phyloP scores from a whole-genome alignment of 2,797 vertebrate genomes.

The Glyptemys insculpta region DNA sequence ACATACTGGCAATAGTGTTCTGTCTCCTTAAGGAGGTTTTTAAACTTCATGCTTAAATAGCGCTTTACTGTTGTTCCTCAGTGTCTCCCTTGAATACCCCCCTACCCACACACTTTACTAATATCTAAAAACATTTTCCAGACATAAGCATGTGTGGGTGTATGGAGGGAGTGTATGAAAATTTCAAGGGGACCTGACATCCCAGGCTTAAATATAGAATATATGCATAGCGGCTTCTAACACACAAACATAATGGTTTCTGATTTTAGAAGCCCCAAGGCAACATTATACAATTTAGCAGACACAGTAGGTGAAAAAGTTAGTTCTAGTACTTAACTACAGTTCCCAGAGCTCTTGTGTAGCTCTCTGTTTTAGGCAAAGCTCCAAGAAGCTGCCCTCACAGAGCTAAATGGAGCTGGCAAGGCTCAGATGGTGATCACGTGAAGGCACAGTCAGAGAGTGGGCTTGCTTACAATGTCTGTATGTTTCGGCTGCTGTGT shows the following conservation, averaged over 20 bases:
- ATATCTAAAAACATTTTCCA: slow-evolving; percentile 65
- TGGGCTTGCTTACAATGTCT: slow-evolving; percentile 24
- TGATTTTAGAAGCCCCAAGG: slow-evolving; percentile 34
- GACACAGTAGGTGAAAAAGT: neutral
- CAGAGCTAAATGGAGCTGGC: slow-evolving; percentile 7
- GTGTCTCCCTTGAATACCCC: slow-evolving; percentile 53
- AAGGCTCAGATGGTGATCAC: slow-evolving; percentile 70
- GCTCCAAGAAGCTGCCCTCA: slow-evolving; percentile 75
- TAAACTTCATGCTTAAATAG: accelerated
- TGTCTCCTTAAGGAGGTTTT: slow-evolving; percentile 30
- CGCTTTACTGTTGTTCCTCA: slow-evolving; percentile 29
- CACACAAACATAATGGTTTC: neutral
- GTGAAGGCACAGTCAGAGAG: slow-evolving; percentile 42
- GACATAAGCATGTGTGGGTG: slow-evolving; percentile 22
- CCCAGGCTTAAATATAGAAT: slow-evolving; percentile 70
- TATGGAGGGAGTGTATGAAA: slow-evolving; percentile 52
- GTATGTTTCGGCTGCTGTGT: slow-evolving; percentile 34
- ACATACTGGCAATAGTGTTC: neutral
- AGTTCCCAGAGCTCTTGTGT: slow-evolving; percentile 38
- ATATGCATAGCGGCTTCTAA: neutral
- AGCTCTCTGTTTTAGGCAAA: slow-evolving; percentile 56
- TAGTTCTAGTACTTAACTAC: neutral
- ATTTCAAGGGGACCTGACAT: slow-evolving; percentile 58
- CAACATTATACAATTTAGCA: slow-evolving; percentile 27
- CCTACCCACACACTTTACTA: slow-evolving; percentile 43